Conservation (phyloP, 1,140 invertebrate genomes). For the Gyrodactylus bullatarudis region DNA sequence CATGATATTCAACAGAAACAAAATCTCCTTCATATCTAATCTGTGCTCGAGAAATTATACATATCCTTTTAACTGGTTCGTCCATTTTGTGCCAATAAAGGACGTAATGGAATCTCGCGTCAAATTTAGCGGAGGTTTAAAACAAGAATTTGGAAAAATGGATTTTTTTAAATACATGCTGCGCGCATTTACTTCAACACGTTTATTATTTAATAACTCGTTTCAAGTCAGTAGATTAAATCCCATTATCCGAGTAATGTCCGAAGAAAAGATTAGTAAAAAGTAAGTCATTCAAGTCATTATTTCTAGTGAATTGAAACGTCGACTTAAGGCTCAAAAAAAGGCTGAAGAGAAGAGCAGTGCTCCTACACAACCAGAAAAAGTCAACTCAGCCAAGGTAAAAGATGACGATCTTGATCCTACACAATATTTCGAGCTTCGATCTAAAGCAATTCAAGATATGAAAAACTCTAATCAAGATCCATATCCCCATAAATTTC, state of each 20-base stretch:
- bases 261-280: not conserved
- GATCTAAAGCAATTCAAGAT: constrained; percentile 35
- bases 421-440: constrained; percentile 60
- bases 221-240: not conserved
- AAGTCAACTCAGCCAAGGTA: constrained; percentile 13
- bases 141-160: not conserved
- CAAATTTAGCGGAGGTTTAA: not conserved
- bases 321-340: constrained; percentile 52
- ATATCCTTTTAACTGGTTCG: not conserved
- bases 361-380: constrained; percentile 26
- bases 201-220: not conserved
- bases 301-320: constrained; percentile 45
- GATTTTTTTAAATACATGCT: not conserved
- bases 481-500: constrained; percentile 96
- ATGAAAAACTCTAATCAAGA: constrained; percentile 35
- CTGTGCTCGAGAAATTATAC: not conserved
- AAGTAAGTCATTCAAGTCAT: not conserved
- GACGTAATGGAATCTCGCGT: not conserved
- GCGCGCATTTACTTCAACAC: not conserved
- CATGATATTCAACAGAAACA: not conserved
- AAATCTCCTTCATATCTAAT: not conserved
- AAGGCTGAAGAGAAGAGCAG: constrained; percentile 67
- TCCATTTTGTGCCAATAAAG: not conserved
- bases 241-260: not conserved
- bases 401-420: constrained; percentile 44